These are phyloP conservation scores for Ptilodon capucinus DNA, from an alignment of 2,888 invertebrate genomes.

Conservation along the genomic window DNA sequence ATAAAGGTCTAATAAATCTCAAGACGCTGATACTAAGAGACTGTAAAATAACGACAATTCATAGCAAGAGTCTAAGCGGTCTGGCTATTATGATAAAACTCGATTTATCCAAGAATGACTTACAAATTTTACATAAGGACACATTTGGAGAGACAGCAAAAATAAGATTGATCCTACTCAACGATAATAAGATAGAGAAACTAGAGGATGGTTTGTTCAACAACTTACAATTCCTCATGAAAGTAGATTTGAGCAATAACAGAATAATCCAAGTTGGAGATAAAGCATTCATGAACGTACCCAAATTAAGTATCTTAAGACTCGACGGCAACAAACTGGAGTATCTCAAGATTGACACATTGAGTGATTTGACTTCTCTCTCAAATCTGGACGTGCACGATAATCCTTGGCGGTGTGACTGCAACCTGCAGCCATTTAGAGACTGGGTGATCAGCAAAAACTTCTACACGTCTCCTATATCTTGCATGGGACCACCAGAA, in stretches of 20 bases:
- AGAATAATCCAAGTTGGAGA: slow-evolving; percentile 86
- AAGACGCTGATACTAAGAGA: slow-evolving; percentile 90
- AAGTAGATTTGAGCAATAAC: slow-evolving; percentile 90
- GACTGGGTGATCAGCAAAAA: slow-evolving; percentile 89
- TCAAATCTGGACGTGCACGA: slow-evolving; percentile 88
- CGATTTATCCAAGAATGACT: slow-evolving; percentile 89
- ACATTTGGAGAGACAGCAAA: slow-evolving; percentile 88
- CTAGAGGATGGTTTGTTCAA: slow-evolving; percentile 90
- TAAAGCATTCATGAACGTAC: slow-evolving; percentile 87
- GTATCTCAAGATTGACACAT: slow-evolving; percentile 84
- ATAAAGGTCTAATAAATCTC: slow-evolving; percentile 88
- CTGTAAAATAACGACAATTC: slow-evolving; percentile 88
- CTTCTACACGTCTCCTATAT: slow-evolving; percentile 88
- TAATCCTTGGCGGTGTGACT: slow-evolving; percentile 96
- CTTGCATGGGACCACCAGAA: slow-evolving; percentile 87
- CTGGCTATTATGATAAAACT: slow-evolving; percentile 91
- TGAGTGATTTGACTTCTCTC: slow-evolving; percentile 85
- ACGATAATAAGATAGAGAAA: slow-evolving; percentile 88
- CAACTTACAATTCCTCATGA: slow-evolving; percentile 88
- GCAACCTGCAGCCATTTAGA: slow-evolving; percentile 89
- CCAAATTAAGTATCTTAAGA: slow-evolving; percentile 86
- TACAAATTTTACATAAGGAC: slow-evolving; percentile 84
- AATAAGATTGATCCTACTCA: slow-evolving; percentile 87
- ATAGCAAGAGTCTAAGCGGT: slow-evolving; percentile 88
- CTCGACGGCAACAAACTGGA: slow-evolving; percentile 89